A percentile compares a stretch with the other conserved stretches of the same genome.
phyloP scores from a whole-genome alignment of 1,140 invertebrate genomes.

The Drosophila kepulauana region DNA sequence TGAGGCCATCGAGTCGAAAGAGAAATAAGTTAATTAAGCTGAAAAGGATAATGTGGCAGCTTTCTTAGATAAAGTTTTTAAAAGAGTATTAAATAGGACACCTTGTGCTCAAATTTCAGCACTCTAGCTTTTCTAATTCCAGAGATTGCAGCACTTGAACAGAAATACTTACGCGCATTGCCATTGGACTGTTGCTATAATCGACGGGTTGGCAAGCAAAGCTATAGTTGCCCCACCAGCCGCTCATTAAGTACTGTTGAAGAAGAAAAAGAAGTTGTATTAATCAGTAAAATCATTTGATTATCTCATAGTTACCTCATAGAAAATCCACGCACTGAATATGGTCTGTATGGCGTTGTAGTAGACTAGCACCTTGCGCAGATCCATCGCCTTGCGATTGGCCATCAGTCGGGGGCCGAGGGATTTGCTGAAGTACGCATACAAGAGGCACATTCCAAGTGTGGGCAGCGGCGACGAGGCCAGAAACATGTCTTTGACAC shows the following conservation, averaged over 20 bases:
- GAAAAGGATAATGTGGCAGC: background rate
- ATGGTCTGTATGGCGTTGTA: slow-evolving; percentile 96
- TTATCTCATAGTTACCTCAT: slow-evolving; percentile 88
- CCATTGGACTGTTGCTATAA: slow-evolving; percentile 93
- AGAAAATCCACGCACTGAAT: slow-evolving; percentile 96
- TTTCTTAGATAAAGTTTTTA: no score
- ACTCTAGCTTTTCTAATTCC: no score
- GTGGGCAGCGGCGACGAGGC: slow-evolving; percentile 97
- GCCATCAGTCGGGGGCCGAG: slow-evolving; percentile 95
- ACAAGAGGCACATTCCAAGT: slow-evolving; percentile 92
- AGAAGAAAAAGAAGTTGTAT: slow-evolving; percentile 40
- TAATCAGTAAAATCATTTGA: slow-evolving; percentile 2
- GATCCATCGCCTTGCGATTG: slow-evolving; percentile 94
- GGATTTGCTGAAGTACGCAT: slow-evolving; percentile 93
- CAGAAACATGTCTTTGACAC: slow-evolving; percentile 95
- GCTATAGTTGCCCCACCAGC: slow-evolving; percentile 95
- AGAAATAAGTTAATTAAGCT: background rate
- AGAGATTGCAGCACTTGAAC: no score
- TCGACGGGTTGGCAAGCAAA: slow-evolving; percentile 97
- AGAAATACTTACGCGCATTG: slow-evolving; percentile 91
- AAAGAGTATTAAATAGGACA: no score
- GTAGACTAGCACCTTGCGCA: slow-evolving; percentile 92
- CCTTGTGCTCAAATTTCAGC: no score
- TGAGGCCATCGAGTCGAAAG: background rate
- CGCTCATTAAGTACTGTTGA: slow-evolving; percentile 92